Base-by-base conservation (phyloP, 2,797 vertebrate genomes). In the Pogonophryne albipinna region DNA sequence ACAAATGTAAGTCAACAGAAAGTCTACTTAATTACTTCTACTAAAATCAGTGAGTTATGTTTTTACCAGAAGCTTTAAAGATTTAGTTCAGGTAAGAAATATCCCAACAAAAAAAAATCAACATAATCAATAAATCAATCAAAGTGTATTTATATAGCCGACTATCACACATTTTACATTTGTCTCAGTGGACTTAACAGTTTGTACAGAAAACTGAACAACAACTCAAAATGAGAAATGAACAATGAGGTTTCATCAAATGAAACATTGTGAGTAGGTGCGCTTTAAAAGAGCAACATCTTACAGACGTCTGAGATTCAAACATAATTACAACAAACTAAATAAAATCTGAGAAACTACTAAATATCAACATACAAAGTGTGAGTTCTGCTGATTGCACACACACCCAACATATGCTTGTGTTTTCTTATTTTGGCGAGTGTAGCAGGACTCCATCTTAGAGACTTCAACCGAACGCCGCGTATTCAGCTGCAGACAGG, bases 401-500 rank as follows among this genome's bases (percentile, higher is more conserved):
- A 7, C n/a, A 19, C 14, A 46, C 76, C 6, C 27, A 14, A 45
- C 69, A 59, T 63, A 50, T 6, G 53, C 68, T 34, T 27, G 45
- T 59, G 68, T 11, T 78, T 80, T 55, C 64, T 79, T 49, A 13
- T 80, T 78, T 88, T 7, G 31, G 58, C 13, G 70, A 66, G 13
- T 2, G 51, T 12, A 70, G 78, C 71, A 64, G 78, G 80, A 84
- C 59, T 90, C 83, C 67, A 78, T 90, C 87, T 88, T 75, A 41
- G 66, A 87, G 71, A 47, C 73, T 81, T 57, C 51, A 27, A 59
- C 3, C 44, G 78, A 87, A 80, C 11, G 72, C 81, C 10, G 51
- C 76, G 6, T 75, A 62, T 85, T 91, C 72, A 78, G 74, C 83
- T 45, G 80, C 84, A 82, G 87, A 89, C 93, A 93, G 92, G 91